Base-by-base conservation (phyloP, 2,113 vertebrate species). In the Octodon degus region DNA sequence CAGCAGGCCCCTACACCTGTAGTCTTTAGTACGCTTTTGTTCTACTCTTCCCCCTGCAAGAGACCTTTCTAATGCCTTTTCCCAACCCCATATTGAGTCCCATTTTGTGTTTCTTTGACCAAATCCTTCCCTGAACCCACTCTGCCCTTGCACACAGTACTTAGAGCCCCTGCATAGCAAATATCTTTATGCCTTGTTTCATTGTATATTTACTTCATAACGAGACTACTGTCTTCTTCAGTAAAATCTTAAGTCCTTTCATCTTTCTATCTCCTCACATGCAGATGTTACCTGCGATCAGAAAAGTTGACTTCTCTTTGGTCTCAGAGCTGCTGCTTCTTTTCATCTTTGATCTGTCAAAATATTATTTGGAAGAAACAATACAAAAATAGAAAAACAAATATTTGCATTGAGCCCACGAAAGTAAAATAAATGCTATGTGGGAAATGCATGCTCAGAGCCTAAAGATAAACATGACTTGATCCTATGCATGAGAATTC, bases 281-380 rank as follows among this genome's bases (percentile, higher is more conserved):
- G 25, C 24, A 34, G 50, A 55, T 27, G 32, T 55, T 37, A 50
- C 37, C 65, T 90, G 55, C 58, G 70, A 60, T 50, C 55, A 93
- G 32, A 86, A 96, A 86, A 24, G 53, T 0, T 10, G 34, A 34
- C 19, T 89, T 82, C 20, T 37, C 50, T 91, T 94, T 88, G 27
- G 30, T 72, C 53, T 77, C 60, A 96, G 24, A 89, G 55, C 32
- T 92, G 5, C 53, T 93, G 37, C 63, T 91, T 83, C 84, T 87
- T 70, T 67, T 70, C 40, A 72, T 47, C 27, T 90, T 93, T 90
- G 68, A 94, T 76, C 84, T 94, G 20, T 84, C 22, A 50, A 94
- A 97, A 86, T 86, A 91, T 53, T 63, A 77, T 62, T 91, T 77
- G 14, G 19, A 94, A 72, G 40, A 47, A 92, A 55, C 27, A 89